These are phyloP conservation scores for Podarcis muralis DNA, from an alignment of 2,113 vertebrate genomes.

Conservation along the genomic window DNA sequence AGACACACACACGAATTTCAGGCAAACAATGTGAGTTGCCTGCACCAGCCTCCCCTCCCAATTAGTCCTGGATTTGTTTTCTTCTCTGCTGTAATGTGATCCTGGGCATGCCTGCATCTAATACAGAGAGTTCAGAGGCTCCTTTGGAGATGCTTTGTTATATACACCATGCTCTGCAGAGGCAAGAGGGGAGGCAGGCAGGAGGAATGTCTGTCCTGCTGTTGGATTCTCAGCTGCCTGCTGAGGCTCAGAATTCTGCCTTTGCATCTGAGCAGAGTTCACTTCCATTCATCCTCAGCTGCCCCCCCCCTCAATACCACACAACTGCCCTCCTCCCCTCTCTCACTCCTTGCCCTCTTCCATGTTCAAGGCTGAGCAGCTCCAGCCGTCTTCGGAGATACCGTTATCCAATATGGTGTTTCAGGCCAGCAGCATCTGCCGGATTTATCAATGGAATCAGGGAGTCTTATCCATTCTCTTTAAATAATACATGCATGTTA, in stretches of 20 bases:
- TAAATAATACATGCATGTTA: slow-evolving; percentile 27
- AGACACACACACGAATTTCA: not conserved
- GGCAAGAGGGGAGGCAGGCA: accelerated
- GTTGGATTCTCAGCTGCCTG: slow-evolving; percentile 64
- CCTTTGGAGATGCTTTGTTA: not conserved
- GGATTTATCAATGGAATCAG: slow-evolving; percentile 59
- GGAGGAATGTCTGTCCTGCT: accelerated
- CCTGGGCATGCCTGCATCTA: not conserved
- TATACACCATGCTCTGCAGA: slow-evolving; percentile 1
- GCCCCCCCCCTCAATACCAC: not conserved
- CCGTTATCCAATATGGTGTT: slow-evolving; percentile 58
- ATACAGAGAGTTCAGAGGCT: not conserved
- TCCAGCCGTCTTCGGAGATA: slow-evolving; percentile 63
- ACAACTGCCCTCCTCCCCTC: no score
- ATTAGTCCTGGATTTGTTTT: not conserved
- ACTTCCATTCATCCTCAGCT: slow-evolving; percentile 58
- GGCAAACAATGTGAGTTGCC: slow-evolving; percentile 1
- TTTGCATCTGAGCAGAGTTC: slow-evolving; percentile 55
- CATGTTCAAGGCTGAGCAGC: slow-evolving; percentile 44
- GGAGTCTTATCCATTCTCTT: slow-evolving; percentile 52
- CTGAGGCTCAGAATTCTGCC: slow-evolving; percentile 53
- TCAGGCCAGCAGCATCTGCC: slow-evolving; percentile 32
- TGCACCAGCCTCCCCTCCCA: not conserved
- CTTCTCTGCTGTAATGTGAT: not conserved
- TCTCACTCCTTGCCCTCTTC: slow-evolving; percentile 45